phyloP scores from a whole-genome alignment of 1,140 invertebrate genomes.

The Papilio dardanus region DNA sequence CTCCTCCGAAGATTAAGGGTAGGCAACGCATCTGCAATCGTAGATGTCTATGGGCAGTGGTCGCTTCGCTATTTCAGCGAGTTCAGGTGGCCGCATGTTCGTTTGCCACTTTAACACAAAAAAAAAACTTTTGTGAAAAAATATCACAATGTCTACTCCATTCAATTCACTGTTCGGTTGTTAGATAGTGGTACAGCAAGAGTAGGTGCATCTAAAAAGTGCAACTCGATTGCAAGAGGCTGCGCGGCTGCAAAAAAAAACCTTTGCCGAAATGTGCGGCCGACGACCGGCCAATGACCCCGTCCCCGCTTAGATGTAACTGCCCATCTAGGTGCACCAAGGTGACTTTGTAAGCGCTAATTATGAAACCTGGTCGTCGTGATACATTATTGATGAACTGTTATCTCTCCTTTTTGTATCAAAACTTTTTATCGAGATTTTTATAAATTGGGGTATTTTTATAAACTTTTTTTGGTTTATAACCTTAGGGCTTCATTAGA shows the following conservation, averaged over 20 bases:
- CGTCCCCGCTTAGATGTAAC: conserved; percentile 54
- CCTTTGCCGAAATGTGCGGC: conserved; percentile 65
- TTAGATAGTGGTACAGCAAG: conserved; percentile 77
- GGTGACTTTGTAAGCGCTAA: conserved; percentile 45
- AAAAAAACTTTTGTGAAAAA: too few relatives aligned
- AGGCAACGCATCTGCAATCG: too few relatives aligned
- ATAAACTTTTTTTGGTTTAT: background rate
- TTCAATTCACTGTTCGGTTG: conserved; percentile 54
- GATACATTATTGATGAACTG: conserved; percentile 1
- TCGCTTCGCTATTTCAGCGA: too few relatives aligned
- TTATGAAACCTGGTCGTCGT: background rate
- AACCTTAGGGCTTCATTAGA: too few relatives aligned
- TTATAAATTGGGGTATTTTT: background rate
- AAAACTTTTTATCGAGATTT: background rate
- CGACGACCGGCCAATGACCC: conserved; percentile 75
- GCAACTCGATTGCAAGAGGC: conserved; percentile 74
- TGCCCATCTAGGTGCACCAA: conserved; percentile 50
- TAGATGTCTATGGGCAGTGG: too few relatives aligned
- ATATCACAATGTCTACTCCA: conserved; percentile 45
- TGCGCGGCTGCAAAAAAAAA: conserved; percentile 61
- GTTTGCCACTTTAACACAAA: too few relatives aligned
- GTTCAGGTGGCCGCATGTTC: too few relatives aligned
- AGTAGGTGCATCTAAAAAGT: conserved; percentile 82
- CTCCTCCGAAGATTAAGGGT: too few relatives aligned
- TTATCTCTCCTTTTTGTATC: background rate